Evolutionary conservation across 23 tunicate genomes (phyloP).

Genomic region (Ascidia mentula): DNA sequence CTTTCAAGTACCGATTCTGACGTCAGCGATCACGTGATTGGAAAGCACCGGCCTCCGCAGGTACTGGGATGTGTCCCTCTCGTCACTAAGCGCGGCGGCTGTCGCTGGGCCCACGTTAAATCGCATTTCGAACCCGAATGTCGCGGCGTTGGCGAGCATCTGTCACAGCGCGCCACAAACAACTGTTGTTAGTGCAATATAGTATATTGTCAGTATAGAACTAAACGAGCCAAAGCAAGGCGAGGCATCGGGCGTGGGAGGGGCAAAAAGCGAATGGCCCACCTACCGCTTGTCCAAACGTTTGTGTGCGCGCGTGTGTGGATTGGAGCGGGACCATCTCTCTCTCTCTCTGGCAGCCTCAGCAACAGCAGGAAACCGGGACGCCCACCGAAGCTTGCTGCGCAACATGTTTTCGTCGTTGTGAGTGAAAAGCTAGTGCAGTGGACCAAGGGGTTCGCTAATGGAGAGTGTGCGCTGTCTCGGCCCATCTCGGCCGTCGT

Average conservation of each 20-base stretch:
- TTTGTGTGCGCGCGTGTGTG: conserved; percentile 6
- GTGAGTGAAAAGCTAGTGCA: conserved; percentile 6
- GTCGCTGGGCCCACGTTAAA: neutral
- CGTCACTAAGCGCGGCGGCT: neutral
- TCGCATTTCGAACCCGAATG: neutral
- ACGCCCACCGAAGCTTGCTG: neutral
- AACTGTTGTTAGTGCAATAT: too few relatives aligned
- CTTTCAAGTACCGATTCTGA: neutral
- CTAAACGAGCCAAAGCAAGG: neutral
- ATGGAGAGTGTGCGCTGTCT: neutral
- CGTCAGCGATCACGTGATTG: neutral
- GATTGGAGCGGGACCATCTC: neutral
- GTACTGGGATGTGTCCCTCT: neutral
- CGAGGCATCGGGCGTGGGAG: neutral
- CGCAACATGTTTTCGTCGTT: conserved; percentile 9
- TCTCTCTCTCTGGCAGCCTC: too few relatives aligned
- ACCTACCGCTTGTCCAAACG: neutral
- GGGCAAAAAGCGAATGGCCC: too few relatives aligned
- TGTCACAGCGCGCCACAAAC: too few relatives aligned
- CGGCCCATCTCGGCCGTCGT: neutral
- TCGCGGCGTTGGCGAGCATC: neutral
- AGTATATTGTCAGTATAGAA: too few relatives aligned
- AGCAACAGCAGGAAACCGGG: neutral
- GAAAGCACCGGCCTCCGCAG: neutral
- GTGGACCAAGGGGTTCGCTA: neutral